These are phyloP conservation scores for Astropecten irregularis DNA, from an alignment of 53 echinoderm and acorn worm species.

Conservation along the genomic window DNA sequence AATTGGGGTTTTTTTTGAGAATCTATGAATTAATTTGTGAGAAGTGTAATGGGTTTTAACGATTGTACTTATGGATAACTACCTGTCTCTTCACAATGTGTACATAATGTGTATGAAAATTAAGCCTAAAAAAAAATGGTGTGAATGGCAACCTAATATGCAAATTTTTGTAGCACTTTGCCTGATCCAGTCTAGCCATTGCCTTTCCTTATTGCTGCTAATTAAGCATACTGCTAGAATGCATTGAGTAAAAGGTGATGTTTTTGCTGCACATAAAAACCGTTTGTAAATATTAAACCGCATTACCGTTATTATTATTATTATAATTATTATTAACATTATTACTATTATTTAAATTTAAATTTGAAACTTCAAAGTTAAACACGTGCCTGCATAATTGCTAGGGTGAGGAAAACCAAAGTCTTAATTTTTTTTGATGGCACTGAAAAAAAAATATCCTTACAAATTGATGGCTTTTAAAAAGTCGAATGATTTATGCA, in stretches of 20 bases:
- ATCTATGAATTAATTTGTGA: conserved; percentile 8
- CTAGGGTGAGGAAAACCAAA: conserved; percentile 16
- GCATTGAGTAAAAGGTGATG: conserved; percentile 45
- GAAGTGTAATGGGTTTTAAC: conserved; percentile 28
- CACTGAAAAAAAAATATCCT: background rate
- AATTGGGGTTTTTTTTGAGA: background rate
- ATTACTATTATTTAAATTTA: conserved; percentile 36
- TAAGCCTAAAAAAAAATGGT: conserved; percentile 46
- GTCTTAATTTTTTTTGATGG: background rate
- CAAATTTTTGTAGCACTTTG: conserved; percentile 61
- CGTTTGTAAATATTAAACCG: conserved; percentile 50
- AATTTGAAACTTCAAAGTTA: conserved; percentile 11
- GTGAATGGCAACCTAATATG: conserved; percentile 60
- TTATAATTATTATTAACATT: background rate
- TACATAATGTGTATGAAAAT: conserved; percentile 26
- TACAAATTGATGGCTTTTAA: no score
- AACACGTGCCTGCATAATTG: conserved; percentile 51
- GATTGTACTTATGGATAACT: conserved; percentile 16
- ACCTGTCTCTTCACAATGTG: conserved; percentile 8
- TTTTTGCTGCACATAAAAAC: conserved; percentile 37
- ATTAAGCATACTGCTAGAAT: conserved; percentile 45
- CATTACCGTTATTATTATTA: conserved; percentile 20
- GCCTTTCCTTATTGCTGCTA: conserved; percentile 54
- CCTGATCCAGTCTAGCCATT: conserved; percentile 56
- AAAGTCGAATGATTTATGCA: no score